Conservation (phyloP, 2,888 invertebrate species). For the Apamea anceps region DNA sequence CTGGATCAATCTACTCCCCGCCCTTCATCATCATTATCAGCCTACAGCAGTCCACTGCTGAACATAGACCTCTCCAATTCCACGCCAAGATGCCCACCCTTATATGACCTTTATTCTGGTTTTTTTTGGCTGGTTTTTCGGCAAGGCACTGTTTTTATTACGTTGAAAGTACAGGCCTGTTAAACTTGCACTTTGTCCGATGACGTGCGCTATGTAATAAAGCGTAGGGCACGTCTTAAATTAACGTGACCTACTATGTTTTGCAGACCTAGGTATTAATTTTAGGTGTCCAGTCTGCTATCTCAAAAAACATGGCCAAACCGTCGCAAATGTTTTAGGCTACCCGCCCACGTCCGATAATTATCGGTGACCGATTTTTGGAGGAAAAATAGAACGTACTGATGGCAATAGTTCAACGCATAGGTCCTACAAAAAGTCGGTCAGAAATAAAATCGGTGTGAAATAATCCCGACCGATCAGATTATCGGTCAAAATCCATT, state of each 20-base stretch:
- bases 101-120: background rate
- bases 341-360: no score
- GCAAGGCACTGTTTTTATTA: background rate
- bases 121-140: background rate
- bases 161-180: background rate
- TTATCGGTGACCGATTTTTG: no score
- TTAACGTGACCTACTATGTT: background rate
- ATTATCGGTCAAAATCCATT: no score
- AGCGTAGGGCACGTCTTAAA: background rate
- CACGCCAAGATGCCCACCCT: background rate
- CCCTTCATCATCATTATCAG: background rate
- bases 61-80: background rate
- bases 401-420: no score
- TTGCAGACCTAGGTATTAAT: background rate
- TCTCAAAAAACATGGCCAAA: background rate
- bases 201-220: background rate
- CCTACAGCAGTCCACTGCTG: background rate
- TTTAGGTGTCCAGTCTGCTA: background rate
- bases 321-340: background rate
- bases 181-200: background rate
- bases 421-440: no score
- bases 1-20: no score
- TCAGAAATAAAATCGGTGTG: no score
- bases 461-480: no score
- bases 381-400: no score